Percentiles rank a stretch among this genome's conserved stretches.
Evolutionary conservation across 2,888 invertebrate genomes (phyloP).

Genomic region (Anthoptus insignis): DNA sequence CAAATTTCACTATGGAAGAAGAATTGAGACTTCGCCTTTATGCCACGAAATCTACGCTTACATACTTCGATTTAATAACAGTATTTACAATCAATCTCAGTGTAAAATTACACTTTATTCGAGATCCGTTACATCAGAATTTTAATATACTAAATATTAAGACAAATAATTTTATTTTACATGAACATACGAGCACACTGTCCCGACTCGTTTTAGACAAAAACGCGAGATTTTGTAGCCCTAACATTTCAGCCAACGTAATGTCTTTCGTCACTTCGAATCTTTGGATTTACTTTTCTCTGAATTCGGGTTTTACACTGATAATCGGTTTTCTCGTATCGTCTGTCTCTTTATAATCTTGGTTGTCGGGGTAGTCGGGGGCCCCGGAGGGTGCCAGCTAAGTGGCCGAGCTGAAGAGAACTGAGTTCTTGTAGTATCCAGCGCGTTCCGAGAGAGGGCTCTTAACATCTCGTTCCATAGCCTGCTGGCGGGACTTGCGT

Average conservation of each 20-base stretch:
- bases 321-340: conserved; percentile 83
- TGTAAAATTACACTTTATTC: conserved; percentile 64
- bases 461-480: conserved; percentile 94
- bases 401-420: conserved; percentile 96
- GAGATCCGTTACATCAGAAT: conserved; percentile 70
- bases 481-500: conserved; percentile 94
- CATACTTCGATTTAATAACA: conserved; percentile 76
- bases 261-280: conserved; percentile 45
- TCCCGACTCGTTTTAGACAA: conserved; percentile 47
- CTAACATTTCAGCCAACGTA: no score
- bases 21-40: conserved; percentile 70
- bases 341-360: conserved; percentile 68
- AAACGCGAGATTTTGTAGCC: conserved; percentile 52
- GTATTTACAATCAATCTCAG: conserved; percentile 82
- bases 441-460: conserved; percentile 94
- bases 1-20: conserved; percentile 87
- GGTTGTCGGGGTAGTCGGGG: conserved; percentile 71
- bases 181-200: conserved; percentile 46
- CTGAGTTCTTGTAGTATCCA: conserved; percentile 96
- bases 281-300: conserved; percentile 79
- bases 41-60: conserved; percentile 72
- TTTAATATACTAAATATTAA: conserved; percentile 58
- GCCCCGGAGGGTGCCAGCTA: conserved; percentile 83
- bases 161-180: conserved; percentile 58
- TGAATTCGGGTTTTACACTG: conserved; percentile 85